A percentile compares a stretch with the other conserved stretches of the same genome.
Evolutionary conservation across 1,140 invertebrate species (phyloP).

Genomic region (Listronotus oregonensis): DNA sequence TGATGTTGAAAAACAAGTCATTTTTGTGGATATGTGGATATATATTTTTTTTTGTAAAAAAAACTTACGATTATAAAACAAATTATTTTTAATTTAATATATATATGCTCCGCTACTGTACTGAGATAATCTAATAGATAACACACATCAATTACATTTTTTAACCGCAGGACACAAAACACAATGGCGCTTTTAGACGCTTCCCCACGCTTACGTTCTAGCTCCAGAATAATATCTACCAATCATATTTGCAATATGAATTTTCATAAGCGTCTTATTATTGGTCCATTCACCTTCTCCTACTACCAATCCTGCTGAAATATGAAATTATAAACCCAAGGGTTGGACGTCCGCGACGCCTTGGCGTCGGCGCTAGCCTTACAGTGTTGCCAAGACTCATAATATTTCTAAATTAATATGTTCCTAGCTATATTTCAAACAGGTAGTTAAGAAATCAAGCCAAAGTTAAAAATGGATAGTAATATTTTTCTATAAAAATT

Average conservation of each 20-base stretch:
- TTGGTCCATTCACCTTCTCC: conserved; percentile 40
- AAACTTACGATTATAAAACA: conserved; percentile 9
- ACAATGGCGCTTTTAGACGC: conserved; percentile 45
- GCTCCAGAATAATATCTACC: conserved; percentile 40
- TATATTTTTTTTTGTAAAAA: no score
- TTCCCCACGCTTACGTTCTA: conserved; percentile 17
- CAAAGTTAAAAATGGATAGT: no score
- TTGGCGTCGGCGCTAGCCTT: conserved; percentile 36
- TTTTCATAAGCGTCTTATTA: conserved; percentile 48
- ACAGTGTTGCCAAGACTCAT: conserved; percentile 15
- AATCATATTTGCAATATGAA: conserved; percentile 52
- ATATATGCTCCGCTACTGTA: neutral
- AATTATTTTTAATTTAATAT: neutral
- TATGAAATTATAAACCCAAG: conserved; percentile 52
- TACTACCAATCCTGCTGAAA: conserved; percentile 50
- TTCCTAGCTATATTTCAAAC: no score
- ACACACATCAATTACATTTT: neutral
- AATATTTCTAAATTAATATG: conserved; percentile 18
- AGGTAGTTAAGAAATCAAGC: no score
- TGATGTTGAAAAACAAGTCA: no score
- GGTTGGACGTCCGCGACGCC: conserved; percentile 36
- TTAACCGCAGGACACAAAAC: conserved; percentile 28
- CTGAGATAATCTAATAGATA: conserved; percentile 9
- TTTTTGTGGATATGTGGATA: no score
- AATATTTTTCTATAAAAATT: no score